Evolutionary conservation across 1,140 invertebrate species (phyloP), one percentile per base, ranked within the genome.

Genomic region (Pararge aegeria): DNA sequence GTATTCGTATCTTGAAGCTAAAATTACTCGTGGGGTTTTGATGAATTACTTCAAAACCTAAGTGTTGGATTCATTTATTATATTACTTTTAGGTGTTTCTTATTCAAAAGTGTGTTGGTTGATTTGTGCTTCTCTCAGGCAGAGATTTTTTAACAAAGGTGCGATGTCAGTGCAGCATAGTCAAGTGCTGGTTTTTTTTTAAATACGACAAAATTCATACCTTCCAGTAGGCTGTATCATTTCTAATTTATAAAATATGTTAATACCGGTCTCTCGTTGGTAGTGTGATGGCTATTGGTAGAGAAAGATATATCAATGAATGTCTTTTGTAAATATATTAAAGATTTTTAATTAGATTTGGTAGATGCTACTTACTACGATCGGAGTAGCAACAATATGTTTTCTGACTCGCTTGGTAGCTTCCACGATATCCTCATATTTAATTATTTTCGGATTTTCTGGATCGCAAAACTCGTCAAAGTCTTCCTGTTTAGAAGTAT

Each of bases 381-480:
- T 73, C 9, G 84, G 81, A 5, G 81, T 79, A 7, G 65, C 64
- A 5, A 65, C n/a, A 9, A 84, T 76, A 50, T 63, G 59, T 34
- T 70, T 53, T 49, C 58, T 72, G 15, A 80, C 63, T 13, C 67
- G 55, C 12, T 57, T 24, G 1, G 63, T 48, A 2, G 84, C 82
- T 1, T 73, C 68, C 6, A 69, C 18, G 15, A 83, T 68, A 13
- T 84, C 73, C 21, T 85, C 70, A 55, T 73, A 77, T 49, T 71
- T 75, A 37, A 86, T 56, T 9, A 55, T 52, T 62, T 46, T 76
- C 21, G 83, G 83, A 50, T 81, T 77, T 10, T 82, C 75, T 24
- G 80, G 80, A 61, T 86, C 80, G 63, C 79, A 82, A 38, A 72
- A 75, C 59, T 80, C 75, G 55, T 87, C 82, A 57, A 68, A 84